These are phyloP conservation scores for Cirrhinus molitorella DNA, from an alignment of 2,797 vertebrate species.

Conservation along the genomic window DNA sequence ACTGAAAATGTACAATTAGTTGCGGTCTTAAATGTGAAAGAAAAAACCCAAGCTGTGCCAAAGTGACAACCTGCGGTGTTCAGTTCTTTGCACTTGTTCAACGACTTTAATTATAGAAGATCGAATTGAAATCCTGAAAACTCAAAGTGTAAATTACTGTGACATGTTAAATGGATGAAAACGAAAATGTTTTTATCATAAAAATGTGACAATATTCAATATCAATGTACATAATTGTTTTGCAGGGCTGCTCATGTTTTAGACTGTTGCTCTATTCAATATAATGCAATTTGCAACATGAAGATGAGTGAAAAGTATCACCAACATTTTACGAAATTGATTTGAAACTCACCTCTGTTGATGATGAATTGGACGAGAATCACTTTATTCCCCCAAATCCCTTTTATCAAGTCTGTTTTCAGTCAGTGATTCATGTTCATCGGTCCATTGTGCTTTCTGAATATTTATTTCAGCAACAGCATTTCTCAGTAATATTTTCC, in stretches of 20 bases:
- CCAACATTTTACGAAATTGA: neutral
- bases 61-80: neutral
- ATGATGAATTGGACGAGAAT: neutral
- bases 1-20: neutral
- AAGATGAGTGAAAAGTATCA: neutral
- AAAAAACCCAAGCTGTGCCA: neutral
- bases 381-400: neutral
- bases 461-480: slow-evolving; percentile 12
- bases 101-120: neutral
- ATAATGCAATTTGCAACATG: neutral
- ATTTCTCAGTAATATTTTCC: slow-evolving; percentile 28
- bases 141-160: neutral
- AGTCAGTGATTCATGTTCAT: slow-evolving; percentile 20
- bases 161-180: neutral
- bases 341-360: slow-evolving; percentile 40
- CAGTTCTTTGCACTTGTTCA: neutral
- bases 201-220: neutral
- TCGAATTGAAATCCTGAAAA: neutral
- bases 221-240: neutral
- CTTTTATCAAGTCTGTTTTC: slow-evolving; percentile 1
- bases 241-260: neutral
- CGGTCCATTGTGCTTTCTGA: slow-evolving; percentile 38
- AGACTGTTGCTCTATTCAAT: neutral
- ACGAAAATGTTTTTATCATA: neutral
- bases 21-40: neutral